These are phyloP conservation scores for Pterois miles DNA, from an alignment of 2,797 vertebrate genomes.

Conservation along the genomic window DNA sequence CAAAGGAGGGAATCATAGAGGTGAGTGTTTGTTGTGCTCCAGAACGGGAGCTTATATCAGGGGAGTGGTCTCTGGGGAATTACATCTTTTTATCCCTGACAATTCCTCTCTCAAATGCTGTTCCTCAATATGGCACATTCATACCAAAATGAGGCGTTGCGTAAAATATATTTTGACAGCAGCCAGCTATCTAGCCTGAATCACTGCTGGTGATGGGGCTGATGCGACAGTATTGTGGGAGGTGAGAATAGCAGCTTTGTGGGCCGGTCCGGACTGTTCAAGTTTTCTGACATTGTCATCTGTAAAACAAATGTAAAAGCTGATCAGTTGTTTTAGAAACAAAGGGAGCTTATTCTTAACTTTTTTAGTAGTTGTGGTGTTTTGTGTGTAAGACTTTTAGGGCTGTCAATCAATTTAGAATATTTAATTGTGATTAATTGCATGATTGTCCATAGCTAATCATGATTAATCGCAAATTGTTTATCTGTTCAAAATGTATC, in stretches of 20 bases:
- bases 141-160: constrained; percentile 37
- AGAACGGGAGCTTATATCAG: constrained; percentile 52
- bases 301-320: constrained; percentile 3
- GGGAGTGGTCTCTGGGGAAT: constrained; percentile 34
- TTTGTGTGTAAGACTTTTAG: neutral
- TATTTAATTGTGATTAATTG: no score
- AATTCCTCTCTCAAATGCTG: constrained; percentile 37
- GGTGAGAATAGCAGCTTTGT: constrained; percentile 55
- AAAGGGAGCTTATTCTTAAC: neutral
- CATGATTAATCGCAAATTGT: no score
- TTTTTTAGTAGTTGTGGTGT: neutral
- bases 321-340: constrained; percentile 6
- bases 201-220: constrained; percentile 33
- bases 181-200: constrained; percentile 41
- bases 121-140: constrained; percentile 25
- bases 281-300: constrained; percentile 17
- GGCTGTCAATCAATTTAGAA: no score
- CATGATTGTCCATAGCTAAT: no score
- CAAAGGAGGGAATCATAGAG: constrained; percentile 34
- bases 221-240: constrained; percentile 45
- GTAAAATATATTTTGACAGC: constrained; percentile 41
- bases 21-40: constrained; percentile 49
- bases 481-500: no score
- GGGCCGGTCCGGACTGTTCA: constrained; percentile 35
- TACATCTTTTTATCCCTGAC: constrained; percentile 36